These are phyloP conservation scores for Bergia sp. DNA, from an alignment of 92 coral and sea anemone genomes.

Conservation along the genomic window DNA sequence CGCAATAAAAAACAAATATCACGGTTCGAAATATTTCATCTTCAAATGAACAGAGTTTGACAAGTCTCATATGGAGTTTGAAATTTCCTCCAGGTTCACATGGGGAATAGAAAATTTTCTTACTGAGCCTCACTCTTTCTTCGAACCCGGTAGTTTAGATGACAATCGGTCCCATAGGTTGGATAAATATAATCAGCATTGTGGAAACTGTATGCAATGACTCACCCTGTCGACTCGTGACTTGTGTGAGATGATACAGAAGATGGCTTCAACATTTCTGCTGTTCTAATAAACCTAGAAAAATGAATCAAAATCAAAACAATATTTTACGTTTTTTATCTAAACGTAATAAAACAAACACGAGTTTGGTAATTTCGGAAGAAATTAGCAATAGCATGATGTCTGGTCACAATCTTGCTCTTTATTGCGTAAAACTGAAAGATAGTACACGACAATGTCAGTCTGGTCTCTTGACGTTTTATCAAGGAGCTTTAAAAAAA, in stretches of 20 bases:
- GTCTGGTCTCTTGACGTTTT: too few species aligned
- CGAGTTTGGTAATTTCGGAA: too few species aligned
- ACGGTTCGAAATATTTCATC: too few species aligned
- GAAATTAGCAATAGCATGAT: too few species aligned
- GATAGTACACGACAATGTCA: background rate
- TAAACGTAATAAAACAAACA: background rate
- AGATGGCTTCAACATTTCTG: constrained; percentile 98
- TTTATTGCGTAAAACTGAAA: background rate
- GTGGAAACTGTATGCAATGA: background rate
- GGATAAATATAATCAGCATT: background rate
- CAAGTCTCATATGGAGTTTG: too few species aligned
- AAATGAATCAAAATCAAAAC: background rate
- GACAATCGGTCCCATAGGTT: background rate
- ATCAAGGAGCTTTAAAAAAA: too few species aligned
- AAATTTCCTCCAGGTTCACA: too few species aligned
- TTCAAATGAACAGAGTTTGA: too few species aligned
- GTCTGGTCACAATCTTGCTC: background rate
- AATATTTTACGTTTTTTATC: background rate
- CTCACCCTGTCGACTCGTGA: constrained; percentile 66
- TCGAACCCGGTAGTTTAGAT: too few species aligned
- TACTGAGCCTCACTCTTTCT: too few species aligned
- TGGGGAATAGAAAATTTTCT: too few species aligned
- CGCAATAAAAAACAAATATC: too few species aligned
- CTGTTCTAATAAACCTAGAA: constrained; percentile 86
- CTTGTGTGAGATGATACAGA: constrained; percentile 83